Evolutionary conservation across 1,140 invertebrate genomes (phyloP), one percentile per base, ranked within the genome.

Genomic region (Tenebrio molitor): DNA sequence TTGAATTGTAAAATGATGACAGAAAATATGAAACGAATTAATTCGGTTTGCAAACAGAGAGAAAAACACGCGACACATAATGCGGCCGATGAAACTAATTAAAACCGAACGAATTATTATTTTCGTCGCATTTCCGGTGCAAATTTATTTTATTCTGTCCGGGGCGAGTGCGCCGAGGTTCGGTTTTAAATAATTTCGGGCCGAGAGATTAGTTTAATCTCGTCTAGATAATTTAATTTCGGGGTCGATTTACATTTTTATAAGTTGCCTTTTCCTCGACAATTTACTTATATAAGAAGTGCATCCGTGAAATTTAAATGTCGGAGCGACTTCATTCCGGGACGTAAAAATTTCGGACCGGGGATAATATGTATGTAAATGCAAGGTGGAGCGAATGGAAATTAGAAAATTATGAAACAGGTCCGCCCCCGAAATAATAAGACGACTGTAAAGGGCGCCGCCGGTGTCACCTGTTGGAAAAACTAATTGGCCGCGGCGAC

Each of bases 201-300:
- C 5, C 44, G 19, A 58, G 23, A 58, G 50, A 58, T 58, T 29
- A 15, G 21, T 29, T 63, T 70, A 70, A 74, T 53, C 65, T 74
- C 53, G 63, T 42, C 42, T 10, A 46, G 70, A 76, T 68, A 34
- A 64, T 67, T 73, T 74, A 77, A 72, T 77, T 74, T 72, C n/a
- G 6, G 34, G 33, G 29, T 63, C 65, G 71, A 75, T 77, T 77
- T 77, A 71, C 75, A 77, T 77, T 77, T 77, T 77, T 75, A 77
- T 77, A 72, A 75, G 64, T 72, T 69, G 23, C 36, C n/a, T 17
- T 15, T 41, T 68, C 41, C 36, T 66, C 21, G 53, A 67, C 46
- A 70, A 74, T 50, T 58, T 50, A 23, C 25, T 16, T 67, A 17
- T 44, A 25, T 41, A 68, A 71, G 15, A 62, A n/a, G 62, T 62